Conservation (phyloP, 2,888 invertebrate genomes). For the Drosophila prostipennis region DNA sequence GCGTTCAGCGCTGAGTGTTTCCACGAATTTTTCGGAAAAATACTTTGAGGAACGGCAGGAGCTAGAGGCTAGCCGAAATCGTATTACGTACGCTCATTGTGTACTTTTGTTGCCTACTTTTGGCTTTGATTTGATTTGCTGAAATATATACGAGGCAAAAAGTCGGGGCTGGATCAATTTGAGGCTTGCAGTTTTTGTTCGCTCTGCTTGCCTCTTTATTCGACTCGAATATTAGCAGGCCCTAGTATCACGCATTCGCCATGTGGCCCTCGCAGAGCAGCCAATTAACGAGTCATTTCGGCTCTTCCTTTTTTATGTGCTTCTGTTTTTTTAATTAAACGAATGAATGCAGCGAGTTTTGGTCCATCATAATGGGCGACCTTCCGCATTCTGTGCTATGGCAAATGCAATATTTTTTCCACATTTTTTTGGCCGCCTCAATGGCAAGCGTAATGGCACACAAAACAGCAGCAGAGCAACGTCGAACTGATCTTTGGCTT, state of each 20-base stretch:
- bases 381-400: slow-evolving; percentile 25
- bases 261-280: slow-evolving; percentile 29
- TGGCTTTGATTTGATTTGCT: slow-evolving; percentile 53
- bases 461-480: slow-evolving; percentile 9
- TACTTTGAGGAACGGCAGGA: slow-evolving; percentile 21
- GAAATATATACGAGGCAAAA: slow-evolving; percentile 24
- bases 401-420: slow-evolving; percentile 33
- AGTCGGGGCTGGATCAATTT: slow-evolving; percentile 31
- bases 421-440: slow-evolving; percentile 25
- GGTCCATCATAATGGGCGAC: slow-evolving; percentile 22
- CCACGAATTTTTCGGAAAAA: slow-evolving; percentile 50
- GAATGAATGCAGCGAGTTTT: slow-evolving; percentile 39
- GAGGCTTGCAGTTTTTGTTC: slow-evolving; percentile 11
- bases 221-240: slow-evolving; percentile 15
- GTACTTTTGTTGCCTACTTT: slow-evolving; percentile 60
- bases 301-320: slow-evolving; percentile 11
- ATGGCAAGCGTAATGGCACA: slow-evolving; percentile 9
- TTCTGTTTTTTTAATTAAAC: slow-evolving; percentile 59
- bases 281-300: slow-evolving; percentile 56
- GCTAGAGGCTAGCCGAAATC: slow-evolving; percentile 22
- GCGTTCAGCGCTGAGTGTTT: slow-evolving; percentile 41
- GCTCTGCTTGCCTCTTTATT: background rate
- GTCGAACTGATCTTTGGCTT: slow-evolving; percentile 25
- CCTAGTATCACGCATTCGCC: slow-evolving; percentile 40
- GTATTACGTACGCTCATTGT: slow-evolving; percentile 39